Conservation (phyloP, 1,140 invertebrate genomes). For the Branchinecta lynchi region DNA sequence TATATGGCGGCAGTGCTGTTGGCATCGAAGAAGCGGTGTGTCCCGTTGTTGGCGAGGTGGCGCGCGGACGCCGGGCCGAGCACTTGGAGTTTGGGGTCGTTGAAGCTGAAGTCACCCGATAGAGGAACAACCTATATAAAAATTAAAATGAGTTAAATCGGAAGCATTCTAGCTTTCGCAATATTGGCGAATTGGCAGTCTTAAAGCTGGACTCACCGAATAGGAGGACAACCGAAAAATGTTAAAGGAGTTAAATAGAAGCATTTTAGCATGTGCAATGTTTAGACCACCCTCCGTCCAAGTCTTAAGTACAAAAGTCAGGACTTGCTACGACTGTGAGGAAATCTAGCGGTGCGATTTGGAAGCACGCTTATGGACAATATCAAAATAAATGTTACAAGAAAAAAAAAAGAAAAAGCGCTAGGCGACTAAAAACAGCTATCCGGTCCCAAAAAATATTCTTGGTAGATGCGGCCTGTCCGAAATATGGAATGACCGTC, state of each 20-base stretch:
- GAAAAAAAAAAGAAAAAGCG: no score
- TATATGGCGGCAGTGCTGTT: conserved; percentile 11
- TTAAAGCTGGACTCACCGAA: conserved; percentile 8
- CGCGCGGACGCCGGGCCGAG: background rate
- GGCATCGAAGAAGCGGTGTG: background rate
- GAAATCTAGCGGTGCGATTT: no score
- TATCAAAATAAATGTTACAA: no score
- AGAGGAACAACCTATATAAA: background rate
- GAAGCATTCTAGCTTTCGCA: conserved; percentile 5
- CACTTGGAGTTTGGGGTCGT: conserved; percentile 2
- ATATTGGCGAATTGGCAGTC: conserved; percentile 4
- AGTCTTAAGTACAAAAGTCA: no score
- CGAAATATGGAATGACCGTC: no score
- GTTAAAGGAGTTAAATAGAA: conserved; percentile 4
- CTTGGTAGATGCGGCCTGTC: no score
- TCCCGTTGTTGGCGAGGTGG: conserved; percentile 2
- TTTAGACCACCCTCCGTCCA: no score
- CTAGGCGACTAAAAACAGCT: no score
- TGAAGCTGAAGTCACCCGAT: conserved; percentile 11
- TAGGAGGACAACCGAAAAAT: background rate
- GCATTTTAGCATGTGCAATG: background rate
- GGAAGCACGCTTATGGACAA: no score
- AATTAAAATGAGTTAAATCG: background rate
- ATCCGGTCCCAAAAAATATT: no score
- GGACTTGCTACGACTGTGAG: no score